Evolutionary conservation across 2,888 invertebrate genomes (phyloP).

Genomic region (Pristionchus fissidentatus): DNA sequence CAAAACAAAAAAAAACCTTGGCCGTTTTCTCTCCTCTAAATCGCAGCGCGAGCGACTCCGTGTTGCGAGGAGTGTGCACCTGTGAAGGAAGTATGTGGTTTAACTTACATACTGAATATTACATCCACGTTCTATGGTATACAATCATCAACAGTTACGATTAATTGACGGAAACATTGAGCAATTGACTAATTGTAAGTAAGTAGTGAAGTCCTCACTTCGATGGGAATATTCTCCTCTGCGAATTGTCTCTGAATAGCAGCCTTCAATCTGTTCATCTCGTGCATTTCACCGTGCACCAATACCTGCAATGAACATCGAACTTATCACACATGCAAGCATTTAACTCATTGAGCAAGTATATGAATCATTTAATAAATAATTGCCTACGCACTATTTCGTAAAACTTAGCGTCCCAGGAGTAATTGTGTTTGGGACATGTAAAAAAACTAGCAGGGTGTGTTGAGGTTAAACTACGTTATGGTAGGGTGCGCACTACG

Average conservation of each 20-base stretch:
- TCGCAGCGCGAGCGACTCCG: conserved; percentile 90
- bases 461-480: too few species aligned
- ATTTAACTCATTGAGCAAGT: neutral
- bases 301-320: conserved; percentile 81
- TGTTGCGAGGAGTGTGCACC: conserved; percentile 95
- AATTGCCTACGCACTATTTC: too few species aligned
- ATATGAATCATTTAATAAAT: neutral
- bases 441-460: too few species aligned
- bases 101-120: too few species aligned
- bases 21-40: conserved; percentile 98
- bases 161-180: too few species aligned
- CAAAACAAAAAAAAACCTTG: too few species aligned
- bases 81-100: conserved; percentile 76
- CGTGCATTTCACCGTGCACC: conserved; percentile 98
- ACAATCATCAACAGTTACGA: too few species aligned
- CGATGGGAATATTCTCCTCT: conserved; percentile 80
- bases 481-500: too few species aligned
- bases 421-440: neutral
- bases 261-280: conserved; percentile 95
- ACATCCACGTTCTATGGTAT: too few species aligned
- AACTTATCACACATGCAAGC: neutral
- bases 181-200: too few species aligned
- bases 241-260: conserved; percentile 94
- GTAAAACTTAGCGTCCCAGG: too few species aligned
- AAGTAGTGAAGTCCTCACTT: too few species aligned